A percentile compares a stretch with the other conserved stretches of the same genome.
Conservation (phyloP, 2,797 vertebrate genomes). For the Syngnathus acus region DNA sequence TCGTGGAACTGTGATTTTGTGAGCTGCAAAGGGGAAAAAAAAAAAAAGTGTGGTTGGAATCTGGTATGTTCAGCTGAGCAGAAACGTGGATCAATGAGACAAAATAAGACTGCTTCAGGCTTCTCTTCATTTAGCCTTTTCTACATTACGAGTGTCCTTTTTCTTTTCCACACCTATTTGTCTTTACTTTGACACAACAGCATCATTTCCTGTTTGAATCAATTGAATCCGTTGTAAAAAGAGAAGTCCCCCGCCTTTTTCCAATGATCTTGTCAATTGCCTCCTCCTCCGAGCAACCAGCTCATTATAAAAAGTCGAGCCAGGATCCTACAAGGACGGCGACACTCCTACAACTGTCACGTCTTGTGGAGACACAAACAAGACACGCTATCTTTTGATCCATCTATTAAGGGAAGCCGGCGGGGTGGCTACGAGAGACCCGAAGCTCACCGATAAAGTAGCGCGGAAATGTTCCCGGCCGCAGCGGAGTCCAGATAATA, state of each 20-base stretch:
- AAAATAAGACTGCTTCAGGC: not conserved
- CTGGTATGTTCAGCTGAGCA: constrained; percentile 21
- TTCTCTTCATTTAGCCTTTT: constrained; percentile 15
- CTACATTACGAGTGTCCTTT: constrained; percentile 36
- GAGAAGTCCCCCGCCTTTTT: constrained; percentile 4
- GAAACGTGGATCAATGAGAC: constrained; percentile 6
- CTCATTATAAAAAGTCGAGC: constrained; percentile 21
- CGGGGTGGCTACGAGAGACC: constrained; percentile 30
- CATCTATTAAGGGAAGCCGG: constrained; percentile 52
- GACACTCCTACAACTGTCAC: constrained; percentile 4
- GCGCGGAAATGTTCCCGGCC: constrained; percentile 34
- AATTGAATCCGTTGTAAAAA: constrained; percentile 41
- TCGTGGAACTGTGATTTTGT: too few relatives aligned
- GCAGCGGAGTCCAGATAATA: constrained; percentile 57
- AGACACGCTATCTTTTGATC: constrained; percentile 55
- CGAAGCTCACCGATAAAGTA: constrained; percentile 51
- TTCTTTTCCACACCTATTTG: constrained; percentile 31
- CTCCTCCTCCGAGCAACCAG: constrained; percentile 7
- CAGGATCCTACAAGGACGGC: constrained; percentile 22
- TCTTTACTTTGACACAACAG: constrained; percentile 23
- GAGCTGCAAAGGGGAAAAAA: too few relatives aligned
- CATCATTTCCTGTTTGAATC: constrained; percentile 33
- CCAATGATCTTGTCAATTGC: constrained; percentile 8
- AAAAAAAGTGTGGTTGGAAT: not conserved
- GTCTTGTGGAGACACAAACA: constrained; percentile 17